A percentile compares a stretch with the other conserved stretches of the same genome.
Evolutionary conservation across 2,888 invertebrate species (phyloP).

Genomic region (Lumbricus terrestris): DNA sequence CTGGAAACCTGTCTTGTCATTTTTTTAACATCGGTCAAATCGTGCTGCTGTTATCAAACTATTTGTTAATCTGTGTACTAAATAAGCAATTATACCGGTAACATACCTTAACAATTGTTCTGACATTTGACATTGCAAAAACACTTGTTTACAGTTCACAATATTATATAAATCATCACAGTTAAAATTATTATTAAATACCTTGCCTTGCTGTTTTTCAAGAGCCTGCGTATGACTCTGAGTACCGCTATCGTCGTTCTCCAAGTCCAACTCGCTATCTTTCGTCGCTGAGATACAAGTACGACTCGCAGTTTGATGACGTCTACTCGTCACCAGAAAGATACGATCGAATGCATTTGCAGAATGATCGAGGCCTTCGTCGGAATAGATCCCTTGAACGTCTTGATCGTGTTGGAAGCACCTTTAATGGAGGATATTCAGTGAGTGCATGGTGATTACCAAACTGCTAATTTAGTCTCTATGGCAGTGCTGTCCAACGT

Average conservation of each 20-base stretch:
- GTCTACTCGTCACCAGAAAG: not conserved
- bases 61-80: not conserved
- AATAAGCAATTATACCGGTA: not conserved
- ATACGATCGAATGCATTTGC: not conserved
- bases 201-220: not conserved
- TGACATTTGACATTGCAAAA: too few relatives aligned
- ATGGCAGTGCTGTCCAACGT: too few relatives aligned
- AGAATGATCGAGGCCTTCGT: not conserved
- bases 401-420: not conserved
- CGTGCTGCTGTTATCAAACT: not conserved
- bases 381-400: not conserved
- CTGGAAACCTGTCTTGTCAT: not conserved
- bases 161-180: too few relatives aligned
- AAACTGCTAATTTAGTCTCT: too few relatives aligned
- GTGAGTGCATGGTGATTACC: not conserved
- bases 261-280: conserved; percentile 9
- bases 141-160: too few relatives aligned
- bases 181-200: too few relatives aligned
- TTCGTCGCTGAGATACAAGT: not conserved
- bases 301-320: conserved; percentile 6
- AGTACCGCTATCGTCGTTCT: not conserved
- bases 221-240: not conserved
- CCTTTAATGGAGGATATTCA: not conserved
- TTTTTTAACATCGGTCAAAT: not conserved
- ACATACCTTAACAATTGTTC: not conserved